Percentiles rank a stretch among this genome's conserved stretches.
Conservation (phyloP, 1,140 invertebrate genomes). For the Latrodectus geometricus region DNA sequence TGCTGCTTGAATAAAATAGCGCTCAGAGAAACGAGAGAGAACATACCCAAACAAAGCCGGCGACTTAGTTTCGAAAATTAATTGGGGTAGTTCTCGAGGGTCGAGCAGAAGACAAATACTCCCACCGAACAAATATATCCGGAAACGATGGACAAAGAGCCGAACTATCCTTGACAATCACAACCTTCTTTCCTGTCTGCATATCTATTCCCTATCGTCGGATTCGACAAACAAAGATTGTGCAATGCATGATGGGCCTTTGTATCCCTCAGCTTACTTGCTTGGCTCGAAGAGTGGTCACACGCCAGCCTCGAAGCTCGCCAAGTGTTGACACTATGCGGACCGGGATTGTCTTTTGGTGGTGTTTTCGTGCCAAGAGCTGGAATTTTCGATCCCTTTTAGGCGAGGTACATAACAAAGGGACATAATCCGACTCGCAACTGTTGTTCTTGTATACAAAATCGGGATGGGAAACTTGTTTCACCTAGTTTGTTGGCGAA, state of each 20-base stretch:
- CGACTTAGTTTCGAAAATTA: slow-evolving; percentile 41
- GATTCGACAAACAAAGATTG: slow-evolving; percentile 27
- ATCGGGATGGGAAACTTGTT: too few species aligned
- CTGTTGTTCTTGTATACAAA: slow-evolving; percentile 15
- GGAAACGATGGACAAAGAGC: slow-evolving; percentile 14
- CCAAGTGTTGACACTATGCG: not conserved
- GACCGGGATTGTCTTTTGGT: slow-evolving; percentile 17
- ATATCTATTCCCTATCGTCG: slow-evolving; percentile 31
- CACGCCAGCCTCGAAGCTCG: not conserved
- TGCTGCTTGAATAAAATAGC: not conserved
- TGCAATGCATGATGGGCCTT: not conserved
- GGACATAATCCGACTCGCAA: slow-evolving; percentile 14
- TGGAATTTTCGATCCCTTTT: slow-evolving; percentile 5
- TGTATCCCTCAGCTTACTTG: slow-evolving; percentile 9
- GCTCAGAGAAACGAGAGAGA: not conserved
- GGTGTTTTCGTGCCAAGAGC: slow-evolving; percentile 18
- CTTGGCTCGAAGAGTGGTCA: slow-evolving; percentile 21
- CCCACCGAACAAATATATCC: slow-evolving; percentile 30
- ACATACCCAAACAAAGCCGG: slow-evolving; percentile 11
- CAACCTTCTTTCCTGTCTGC: not conserved
- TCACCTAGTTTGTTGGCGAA: too few species aligned
- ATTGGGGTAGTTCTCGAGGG: slow-evolving; percentile 34
- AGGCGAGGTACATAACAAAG: slow-evolving; percentile 12
- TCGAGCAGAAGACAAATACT: slow-evolving; percentile 30
- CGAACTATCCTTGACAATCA: slow-evolving; percentile 8